Evolutionary conservation across 2,888 invertebrate species (phyloP), one percentile per base, ranked within the genome.

Genomic region (Caenorhabditis auriculariae): DNA sequence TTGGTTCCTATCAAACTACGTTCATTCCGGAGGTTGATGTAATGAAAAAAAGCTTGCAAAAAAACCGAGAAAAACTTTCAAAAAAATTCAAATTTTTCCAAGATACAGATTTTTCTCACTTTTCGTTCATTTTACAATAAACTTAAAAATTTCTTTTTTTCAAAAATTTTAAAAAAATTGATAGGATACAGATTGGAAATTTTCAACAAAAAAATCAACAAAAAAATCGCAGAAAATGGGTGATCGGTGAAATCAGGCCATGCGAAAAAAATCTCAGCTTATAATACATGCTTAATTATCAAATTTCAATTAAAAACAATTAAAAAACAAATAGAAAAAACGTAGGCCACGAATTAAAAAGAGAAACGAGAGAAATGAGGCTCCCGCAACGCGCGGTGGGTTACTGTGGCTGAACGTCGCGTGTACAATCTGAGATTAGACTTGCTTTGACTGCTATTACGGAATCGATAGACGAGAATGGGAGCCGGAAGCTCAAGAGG

Each of bases 261-360:
- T n/a, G n/a, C n/a, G n/a, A n/a, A n/a, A n/a, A n/a, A n/a, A n/a
- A n/a, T n/a, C n/a, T n/a, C n/a, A n/a, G n/a, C n/a, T n/a, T n/a
- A n/a, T n/a, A n/a, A n/a, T n/a, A n/a, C n/a, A n/a, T n/a, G n/a
- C n/a, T n/a, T n/a, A n/a, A n/a, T n/a, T n/a, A n/a, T n/a, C n/a
- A n/a, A n/a, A n/a, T n/a, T n/a, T n/a, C n/a, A n/a, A n/a, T n/a
- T 5, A 1, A 19, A 53, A 53, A 46, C 2, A 23, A 9, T 27
- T 15, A 24, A 51, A 55, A 55, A 54, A 60, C 23, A 12, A 4
- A 7, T 6, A 47, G 55, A 60, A 51, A 60, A 47, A 35, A 43
- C 3, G n/a, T 41, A 41, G 41, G 41, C 41, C 41, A 51, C 44
- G 47, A 55, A 48, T 43, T 52, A 28, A 23, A 60, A 43, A 27